These are phyloP conservation scores for Lepidocyrtoides sp. DNA, from an alignment of 2,888 invertebrate species.

Conservation along the genomic window DNA sequence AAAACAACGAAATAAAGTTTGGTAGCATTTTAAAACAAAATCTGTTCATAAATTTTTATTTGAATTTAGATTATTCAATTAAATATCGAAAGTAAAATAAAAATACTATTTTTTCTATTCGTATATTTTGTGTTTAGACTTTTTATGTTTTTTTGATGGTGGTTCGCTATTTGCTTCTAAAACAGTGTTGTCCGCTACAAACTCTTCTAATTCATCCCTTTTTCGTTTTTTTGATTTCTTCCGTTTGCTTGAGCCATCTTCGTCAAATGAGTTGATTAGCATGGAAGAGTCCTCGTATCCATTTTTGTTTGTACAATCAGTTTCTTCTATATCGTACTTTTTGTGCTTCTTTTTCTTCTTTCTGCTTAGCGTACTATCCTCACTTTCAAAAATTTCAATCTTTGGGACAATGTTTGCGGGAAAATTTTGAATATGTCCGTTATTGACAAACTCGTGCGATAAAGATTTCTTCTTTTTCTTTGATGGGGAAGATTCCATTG, in stretches of 20 bases:
- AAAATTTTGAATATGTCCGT: background rate
- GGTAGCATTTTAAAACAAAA: too few species aligned
- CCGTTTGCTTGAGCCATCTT: background rate
- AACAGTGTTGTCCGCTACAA: background rate
- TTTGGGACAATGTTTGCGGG: background rate
- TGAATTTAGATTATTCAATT: too few species aligned
- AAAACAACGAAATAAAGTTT: too few species aligned
- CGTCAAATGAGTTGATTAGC: background rate
- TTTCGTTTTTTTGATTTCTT: slow-evolving; percentile 78
- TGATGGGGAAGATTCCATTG: slow-evolving; percentile 55
- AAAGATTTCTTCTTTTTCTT: slow-evolving; percentile 53
- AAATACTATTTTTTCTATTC: background rate
- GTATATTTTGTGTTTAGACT: slow-evolving; percentile 8
- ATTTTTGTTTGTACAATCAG: background rate
- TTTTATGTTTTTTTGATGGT: slow-evolving; percentile 33
- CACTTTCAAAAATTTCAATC: background rate
- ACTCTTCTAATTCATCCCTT: slow-evolving; percentile 64
- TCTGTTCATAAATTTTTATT: too few species aligned
- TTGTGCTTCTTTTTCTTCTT: slow-evolving; percentile 74
- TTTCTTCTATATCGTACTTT: slow-evolving; percentile 20
- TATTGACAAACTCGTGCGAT: background rate
- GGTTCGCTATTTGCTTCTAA: slow-evolving; percentile 16
- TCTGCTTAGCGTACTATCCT: background rate
- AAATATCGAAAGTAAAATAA: too few species aligned
- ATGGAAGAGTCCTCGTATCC: background rate